Base-by-base conservation (phyloP, 2,888 invertebrate genomes). In the Andrena praecox region DNA sequence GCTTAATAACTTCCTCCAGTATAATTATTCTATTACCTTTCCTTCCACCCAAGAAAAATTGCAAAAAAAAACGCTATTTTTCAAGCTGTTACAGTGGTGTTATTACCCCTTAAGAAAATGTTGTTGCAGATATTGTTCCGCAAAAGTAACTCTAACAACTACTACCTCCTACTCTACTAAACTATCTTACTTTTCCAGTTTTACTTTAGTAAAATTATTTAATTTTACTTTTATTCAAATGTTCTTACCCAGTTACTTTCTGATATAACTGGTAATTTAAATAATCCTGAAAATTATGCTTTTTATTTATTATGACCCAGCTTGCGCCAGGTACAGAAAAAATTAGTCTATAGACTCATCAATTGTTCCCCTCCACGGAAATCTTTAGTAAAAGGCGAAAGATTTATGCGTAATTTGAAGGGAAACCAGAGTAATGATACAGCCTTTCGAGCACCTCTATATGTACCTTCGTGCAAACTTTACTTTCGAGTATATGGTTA, bases 381-480 rank as follows among this genome's bases (percentile, higher is more conserved):
- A 94, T 94, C 94, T 94, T 94, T 94, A 94, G 94, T 94, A 94
- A 94, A 94, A 94, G 94, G 94, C 94, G 94, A 94, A 94, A 94
- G 94, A 94, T 94, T 94, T 94, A 93, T 93, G 80, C 94, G 94
- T 91, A 83, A 89, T 24, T 89, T 94, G 94, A 93, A 94, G 94
- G 93, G 93, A 94, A 92, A 93, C 92, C 93, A 91, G 93, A 93
- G 93, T 90, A 33, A 52, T 27, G 31, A 56, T 0, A 0, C 0
- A 0, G 0, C 0, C 0, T 7, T 16, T 4, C 27, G 0, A 4
- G 2, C 24, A 10, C 10, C 1, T 0, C 50, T 69, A 82, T 89
- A 76, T 87, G 20, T 74, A 10, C 1, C 8, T 5, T 3, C 0
- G 0, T 8, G 2, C 0, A 4, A 1, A n/a, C 62, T 35, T 71